Conservation (phyloP, 2,888 invertebrate species). For the Helleia helle region DNA sequence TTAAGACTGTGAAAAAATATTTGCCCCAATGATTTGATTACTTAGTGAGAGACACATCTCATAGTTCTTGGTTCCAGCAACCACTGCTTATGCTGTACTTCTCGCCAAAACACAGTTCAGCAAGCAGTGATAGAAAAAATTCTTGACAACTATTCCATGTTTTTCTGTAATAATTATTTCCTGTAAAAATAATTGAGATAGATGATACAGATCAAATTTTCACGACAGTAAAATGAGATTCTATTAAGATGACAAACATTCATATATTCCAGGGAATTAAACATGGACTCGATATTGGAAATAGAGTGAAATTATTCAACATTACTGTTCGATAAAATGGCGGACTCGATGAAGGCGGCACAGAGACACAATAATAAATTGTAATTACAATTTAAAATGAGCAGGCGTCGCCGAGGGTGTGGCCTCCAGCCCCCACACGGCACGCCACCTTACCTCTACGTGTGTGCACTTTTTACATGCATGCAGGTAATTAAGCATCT, state of each 20-base stretch:
- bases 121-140: too few relatives aligned
- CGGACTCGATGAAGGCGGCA: slow-evolving; percentile 62
- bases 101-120: too few relatives aligned
- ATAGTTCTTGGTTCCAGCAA: too few relatives aligned
- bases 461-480: slow-evolving; percentile 59
- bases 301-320: slow-evolving; percentile 31
- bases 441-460: slow-evolving; percentile 47
- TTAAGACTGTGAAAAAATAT: too few relatives aligned
- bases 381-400: slow-evolving; percentile 75
- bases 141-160: too few relatives aligned
- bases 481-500: slow-evolving; percentile 44
- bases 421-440: slow-evolving; percentile 53
- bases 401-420: slow-evolving; percentile 67
- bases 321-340: slow-evolving; percentile 60
- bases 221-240: not conserved
- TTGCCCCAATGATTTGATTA: too few relatives aligned
- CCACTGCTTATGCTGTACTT: too few relatives aligned
- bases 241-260: not conserved
- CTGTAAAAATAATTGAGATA: too few relatives aligned
- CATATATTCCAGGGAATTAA: slow-evolving; percentile 5
- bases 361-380: slow-evolving; percentile 73
- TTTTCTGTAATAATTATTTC: too few relatives aligned
- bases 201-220: too few relatives aligned
- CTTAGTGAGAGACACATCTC: too few relatives aligned
- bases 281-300: slow-evolving; percentile 16